A percentile compares a stretch with the other conserved stretches of the same genome.
Evolutionary conservation across 1,140 invertebrate species (phyloP).

Genomic region (Hycleus phaleratus): DNA sequence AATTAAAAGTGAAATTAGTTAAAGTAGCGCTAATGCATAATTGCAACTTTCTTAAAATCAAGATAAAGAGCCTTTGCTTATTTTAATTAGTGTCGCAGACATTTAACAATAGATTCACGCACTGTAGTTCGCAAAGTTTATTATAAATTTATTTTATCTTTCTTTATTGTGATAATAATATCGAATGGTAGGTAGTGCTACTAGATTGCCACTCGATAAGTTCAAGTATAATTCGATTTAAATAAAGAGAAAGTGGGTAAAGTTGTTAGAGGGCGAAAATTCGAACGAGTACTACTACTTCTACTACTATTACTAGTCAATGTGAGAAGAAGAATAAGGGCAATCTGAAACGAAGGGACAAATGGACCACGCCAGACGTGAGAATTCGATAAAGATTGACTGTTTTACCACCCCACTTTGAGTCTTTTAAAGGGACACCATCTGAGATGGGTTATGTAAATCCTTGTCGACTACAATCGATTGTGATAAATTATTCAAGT

Average conservation of each 20-base stretch:
- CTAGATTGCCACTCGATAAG: conserved; percentile 1
- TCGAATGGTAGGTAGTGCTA: too few species aligned
- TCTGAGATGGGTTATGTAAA: conserved; percentile 1
- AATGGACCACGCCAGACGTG: conserved; percentile 32
- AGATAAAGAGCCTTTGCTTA: too few species aligned
- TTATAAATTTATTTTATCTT: too few species aligned
- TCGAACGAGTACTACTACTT: too few species aligned
- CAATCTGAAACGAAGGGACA: conserved; percentile 28
- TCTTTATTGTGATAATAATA: too few species aligned
- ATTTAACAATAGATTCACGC: too few species aligned
- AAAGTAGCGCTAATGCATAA: too few species aligned
- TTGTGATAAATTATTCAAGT: background rate
- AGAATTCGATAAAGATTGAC: conserved; percentile 40
- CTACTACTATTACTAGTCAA: too few species aligned
- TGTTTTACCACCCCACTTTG: conserved; percentile 31
- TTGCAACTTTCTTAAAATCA: too few species aligned
- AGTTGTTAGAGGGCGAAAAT: conserved; percentile 11
- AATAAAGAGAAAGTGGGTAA: conserved; percentile 38
- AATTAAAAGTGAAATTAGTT: too few species aligned
- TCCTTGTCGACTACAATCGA: background rate
- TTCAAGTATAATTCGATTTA: conserved; percentile 41
- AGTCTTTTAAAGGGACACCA: conserved; percentile 10
- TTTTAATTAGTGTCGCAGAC: too few species aligned
- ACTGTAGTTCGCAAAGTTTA: too few species aligned
- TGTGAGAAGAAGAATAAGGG: conserved; percentile 14